Evolutionary conservation across 2,888 invertebrate genomes (phyloP).

Genomic region (Hybos culiciformis): DNA sequence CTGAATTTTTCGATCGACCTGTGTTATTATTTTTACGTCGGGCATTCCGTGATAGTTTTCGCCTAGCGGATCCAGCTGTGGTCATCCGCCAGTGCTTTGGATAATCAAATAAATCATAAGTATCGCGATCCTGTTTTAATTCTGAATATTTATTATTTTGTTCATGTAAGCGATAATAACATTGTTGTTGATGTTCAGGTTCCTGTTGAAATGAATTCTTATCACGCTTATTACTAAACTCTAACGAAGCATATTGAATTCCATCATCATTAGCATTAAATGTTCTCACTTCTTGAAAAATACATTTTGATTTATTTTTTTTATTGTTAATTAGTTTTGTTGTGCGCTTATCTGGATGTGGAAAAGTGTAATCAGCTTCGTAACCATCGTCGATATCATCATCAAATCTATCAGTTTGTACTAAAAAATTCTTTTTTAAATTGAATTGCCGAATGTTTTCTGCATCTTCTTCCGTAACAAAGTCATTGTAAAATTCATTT

Average conservation of each 20-base stretch:
- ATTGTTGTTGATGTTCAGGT: no score
- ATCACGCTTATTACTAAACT: no score
- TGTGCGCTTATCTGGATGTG: conserved; percentile 20
- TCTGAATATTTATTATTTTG: conserved; percentile 9
- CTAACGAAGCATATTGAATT: background rate
- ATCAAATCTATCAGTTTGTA: conserved; percentile 9
- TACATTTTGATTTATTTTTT: conserved; percentile 16
- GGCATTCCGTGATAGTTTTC: conserved; percentile 4
- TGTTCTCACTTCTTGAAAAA: conserved; percentile 19
- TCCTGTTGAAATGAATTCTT: no score
- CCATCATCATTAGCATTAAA: conserved; percentile 6
- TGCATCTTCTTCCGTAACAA: background rate
- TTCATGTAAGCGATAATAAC: conserved; percentile 1
- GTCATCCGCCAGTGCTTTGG: conserved; percentile 18
- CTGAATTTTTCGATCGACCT: no score
- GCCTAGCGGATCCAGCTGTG: background rate
- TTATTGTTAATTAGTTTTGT: conserved; percentile 10
- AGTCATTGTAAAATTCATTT: conserved; percentile 17
- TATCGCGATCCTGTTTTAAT: background rate
- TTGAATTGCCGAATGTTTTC: background rate
- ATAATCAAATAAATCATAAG: conserved; percentile 13
- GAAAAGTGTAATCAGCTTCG: conserved; percentile 16
- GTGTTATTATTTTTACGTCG: no score
- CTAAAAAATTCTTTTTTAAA: background rate
- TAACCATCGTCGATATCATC: background rate